Conservation (phyloP, 2,797 vertebrate species). For the Pseudomugil gertrudae region DNA sequence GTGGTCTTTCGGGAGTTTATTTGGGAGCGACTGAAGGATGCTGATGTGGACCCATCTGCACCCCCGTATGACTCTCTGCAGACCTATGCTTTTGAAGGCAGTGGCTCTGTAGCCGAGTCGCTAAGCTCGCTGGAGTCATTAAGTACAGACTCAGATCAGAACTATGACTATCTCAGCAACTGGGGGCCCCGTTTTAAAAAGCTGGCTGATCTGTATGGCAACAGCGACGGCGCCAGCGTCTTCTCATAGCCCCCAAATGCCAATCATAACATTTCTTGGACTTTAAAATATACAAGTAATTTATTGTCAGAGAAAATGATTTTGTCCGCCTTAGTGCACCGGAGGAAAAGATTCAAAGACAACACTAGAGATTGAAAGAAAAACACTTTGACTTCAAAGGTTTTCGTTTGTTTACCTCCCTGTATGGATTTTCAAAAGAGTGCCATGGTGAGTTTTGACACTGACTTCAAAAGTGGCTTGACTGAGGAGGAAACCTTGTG, state of each 20-base stretch:
- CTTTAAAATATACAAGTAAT: conserved; percentile 56
- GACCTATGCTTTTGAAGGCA: conserved; percentile 95
- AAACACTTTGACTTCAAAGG: conserved; percentile 75
- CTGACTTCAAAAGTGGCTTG: conserved; percentile 74
- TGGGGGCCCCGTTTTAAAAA: conserved; percentile 97
- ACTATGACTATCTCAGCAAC: conserved; percentile 96
- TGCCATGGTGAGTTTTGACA: conserved; percentile 71
- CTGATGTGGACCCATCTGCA: conserved; percentile 90
- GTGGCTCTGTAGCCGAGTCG: conserved; percentile 91
- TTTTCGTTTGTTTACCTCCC: conserved; percentile 76
- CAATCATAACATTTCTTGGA: conserved; percentile 50
- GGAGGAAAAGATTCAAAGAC: conserved; percentile 67
- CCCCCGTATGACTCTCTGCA: conserved; percentile 96
- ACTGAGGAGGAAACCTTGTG: conserved; percentile 72
- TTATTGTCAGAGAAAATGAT: conserved; percentile 67
- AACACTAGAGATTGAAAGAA: conserved; percentile 61
- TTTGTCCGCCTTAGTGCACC: conserved; percentile 62
- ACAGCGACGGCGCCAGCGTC: conserved; percentile 82
- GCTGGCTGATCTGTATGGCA: conserved; percentile 95
- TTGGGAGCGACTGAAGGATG: conserved; percentile 94
- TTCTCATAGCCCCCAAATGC: conserved; percentile 88
- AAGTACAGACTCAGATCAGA: conserved; percentile 96
- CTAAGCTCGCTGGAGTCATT: conserved; percentile 95
- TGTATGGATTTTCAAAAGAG: conserved; percentile 70
- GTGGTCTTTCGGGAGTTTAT: conserved; percentile 96